These are phyloP conservation scores for Drosophila siamana DNA, from an alignment of 2,888 invertebrate species.

Conservation along the genomic window DNA sequence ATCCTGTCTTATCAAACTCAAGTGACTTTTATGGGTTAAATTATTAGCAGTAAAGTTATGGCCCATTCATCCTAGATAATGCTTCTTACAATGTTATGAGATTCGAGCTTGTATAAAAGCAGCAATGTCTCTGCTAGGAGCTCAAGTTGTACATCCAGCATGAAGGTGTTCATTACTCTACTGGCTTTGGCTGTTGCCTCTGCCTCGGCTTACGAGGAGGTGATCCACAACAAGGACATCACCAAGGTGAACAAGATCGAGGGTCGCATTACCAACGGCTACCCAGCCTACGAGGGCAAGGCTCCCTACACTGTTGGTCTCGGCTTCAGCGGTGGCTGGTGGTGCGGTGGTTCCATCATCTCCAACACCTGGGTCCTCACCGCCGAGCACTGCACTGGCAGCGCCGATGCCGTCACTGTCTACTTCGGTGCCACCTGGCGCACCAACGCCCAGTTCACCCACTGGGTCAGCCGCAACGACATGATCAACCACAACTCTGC, in stretches of 20 bases:
- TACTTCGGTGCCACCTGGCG: constrained; percentile 68
- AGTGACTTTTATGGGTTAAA: constrained; percentile 1
- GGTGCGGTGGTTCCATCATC: constrained; percentile 76
- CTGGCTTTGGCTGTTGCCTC: constrained; percentile 46
- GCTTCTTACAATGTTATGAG: background rate
- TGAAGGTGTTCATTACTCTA: constrained; percentile 46
- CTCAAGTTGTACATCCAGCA: constrained; percentile 44
- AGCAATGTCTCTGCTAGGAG: no score
- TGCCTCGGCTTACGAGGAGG: constrained; percentile 25
- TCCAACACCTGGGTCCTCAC: constrained; percentile 64
- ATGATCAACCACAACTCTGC: constrained; percentile 61
- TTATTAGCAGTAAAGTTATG: background rate
- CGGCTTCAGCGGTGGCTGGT: constrained; percentile 60
- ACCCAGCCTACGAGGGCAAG: constrained; percentile 58
- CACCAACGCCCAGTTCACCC: constrained; percentile 59
- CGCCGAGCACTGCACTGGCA: constrained; percentile 61
- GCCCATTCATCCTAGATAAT: constrained; percentile 7
- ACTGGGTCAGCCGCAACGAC: constrained; percentile 50
- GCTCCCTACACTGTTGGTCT: constrained; percentile 77
- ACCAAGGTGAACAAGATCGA: constrained; percentile 17
- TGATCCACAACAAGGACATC: constrained; percentile 3
- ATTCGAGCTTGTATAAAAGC: constrained; percentile 13
- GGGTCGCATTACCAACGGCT: constrained; percentile 66
- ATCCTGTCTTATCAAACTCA: background rate
- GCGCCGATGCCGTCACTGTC: constrained; percentile 61